Percentiles rank a stretch among this genome's conserved stretches.
phyloP scores from a whole-genome alignment of 1,140 invertebrate species.

The Trichonephila inaurata region DNA sequence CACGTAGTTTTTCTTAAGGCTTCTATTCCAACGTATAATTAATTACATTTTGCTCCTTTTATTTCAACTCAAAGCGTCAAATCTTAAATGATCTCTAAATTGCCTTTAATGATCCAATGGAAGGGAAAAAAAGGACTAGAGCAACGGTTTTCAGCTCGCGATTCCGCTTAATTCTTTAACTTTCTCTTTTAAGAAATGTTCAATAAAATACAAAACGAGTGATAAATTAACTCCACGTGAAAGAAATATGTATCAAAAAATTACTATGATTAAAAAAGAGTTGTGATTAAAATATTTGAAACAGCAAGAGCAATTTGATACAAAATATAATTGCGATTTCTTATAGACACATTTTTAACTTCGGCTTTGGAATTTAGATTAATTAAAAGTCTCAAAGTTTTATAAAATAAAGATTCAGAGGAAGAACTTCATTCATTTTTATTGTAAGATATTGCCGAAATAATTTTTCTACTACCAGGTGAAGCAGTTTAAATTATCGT shows the following conservation, averaged over 20 bases:
- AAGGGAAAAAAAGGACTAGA: not conserved
- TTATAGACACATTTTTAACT: not conserved
- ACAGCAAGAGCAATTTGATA: constrained; percentile 39
- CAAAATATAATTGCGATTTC: constrained; percentile 48
- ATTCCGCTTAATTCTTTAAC: constrained; percentile 30
- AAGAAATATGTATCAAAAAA: constrained; percentile 54
- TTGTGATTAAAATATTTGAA: constrained; percentile 33
- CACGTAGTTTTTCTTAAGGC: constrained; percentile 12
- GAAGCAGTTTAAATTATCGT: constrained; percentile 19
- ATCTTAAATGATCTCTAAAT: constrained; percentile 56
- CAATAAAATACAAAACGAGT: constrained; percentile 12
- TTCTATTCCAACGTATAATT: constrained; percentile 34
- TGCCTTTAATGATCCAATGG: constrained; percentile 44
- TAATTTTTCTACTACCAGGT: constrained; percentile 4
- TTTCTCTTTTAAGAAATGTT: constrained; percentile 32
- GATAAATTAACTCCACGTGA: constrained; percentile 36
- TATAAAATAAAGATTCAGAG: constrained; percentile 45
- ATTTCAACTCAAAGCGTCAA: constrained; percentile 39
- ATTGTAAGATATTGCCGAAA: not conserved
- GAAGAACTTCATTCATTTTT: not conserved
- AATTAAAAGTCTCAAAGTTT: constrained; percentile 56
- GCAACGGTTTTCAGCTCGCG: not conserved
- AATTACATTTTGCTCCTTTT: constrained; percentile 43
- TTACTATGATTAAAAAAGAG: not conserved
- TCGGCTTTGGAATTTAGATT: constrained; percentile 28